Percentiles rank a stretch among this genome's conserved stretches.
Conservation (phyloP, 2,888 invertebrate species). For the Cactoblastis cactorum region DNA sequence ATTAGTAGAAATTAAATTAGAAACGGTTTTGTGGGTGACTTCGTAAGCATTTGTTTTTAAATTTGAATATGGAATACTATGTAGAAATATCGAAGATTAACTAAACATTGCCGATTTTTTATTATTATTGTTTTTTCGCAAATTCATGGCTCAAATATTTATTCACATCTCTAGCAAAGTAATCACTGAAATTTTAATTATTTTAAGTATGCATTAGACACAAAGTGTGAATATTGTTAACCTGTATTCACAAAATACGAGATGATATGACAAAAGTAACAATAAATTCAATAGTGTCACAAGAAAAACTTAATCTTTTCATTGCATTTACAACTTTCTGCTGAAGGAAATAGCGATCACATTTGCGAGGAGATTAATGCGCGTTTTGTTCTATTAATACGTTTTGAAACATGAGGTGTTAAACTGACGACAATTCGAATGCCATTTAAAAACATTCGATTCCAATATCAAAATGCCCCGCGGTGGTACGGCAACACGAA, state of each 20-base stretch:
- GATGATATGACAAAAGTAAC: not conserved
- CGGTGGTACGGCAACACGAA: conserved; percentile 36
- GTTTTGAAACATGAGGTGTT: conserved; percentile 52
- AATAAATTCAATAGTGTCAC: not conserved
- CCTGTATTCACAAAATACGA: not conserved
- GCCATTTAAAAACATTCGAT: conserved; percentile 69
- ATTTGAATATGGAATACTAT: not conserved
- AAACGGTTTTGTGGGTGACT: not conserved
- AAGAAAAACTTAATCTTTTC: not conserved
- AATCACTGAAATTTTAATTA: no score
- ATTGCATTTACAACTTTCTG: conserved; percentile 24
- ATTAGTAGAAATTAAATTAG: not conserved
- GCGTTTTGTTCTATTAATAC: conserved; percentile 26
- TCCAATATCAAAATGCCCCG: conserved; percentile 61
- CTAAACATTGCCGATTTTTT: no score
- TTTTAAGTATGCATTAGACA: no score
- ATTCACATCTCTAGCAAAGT: no score
- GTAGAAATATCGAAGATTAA: no score
- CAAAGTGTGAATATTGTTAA: not conserved
- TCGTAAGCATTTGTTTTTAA: not conserved
- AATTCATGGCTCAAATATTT: no score
- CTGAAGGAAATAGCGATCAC: conserved; percentile 2
- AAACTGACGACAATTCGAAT: conserved; percentile 59
- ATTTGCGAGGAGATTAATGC: not conserved
- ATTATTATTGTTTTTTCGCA: no score